Base-by-base conservation (phyloP, 2,797 vertebrate species). In the Acanthurus tractus region DNA sequence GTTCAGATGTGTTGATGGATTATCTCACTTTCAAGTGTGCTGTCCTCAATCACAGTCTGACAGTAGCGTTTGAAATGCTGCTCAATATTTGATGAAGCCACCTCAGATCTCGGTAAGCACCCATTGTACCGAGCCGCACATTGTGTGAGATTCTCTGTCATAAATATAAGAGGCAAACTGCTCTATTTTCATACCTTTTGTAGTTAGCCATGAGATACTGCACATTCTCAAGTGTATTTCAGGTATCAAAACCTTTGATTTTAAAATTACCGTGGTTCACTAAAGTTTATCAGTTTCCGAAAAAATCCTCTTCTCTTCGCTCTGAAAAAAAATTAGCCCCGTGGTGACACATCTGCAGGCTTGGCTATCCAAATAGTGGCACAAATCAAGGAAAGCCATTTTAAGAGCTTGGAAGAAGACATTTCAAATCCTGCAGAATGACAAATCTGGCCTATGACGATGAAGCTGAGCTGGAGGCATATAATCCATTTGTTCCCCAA, bases 81-180 rank as follows among this genome's bases (percentile, higher is more conserved):
- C 63, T 89, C 67, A 89, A 90, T 93, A 85, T 89, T 91, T 91
- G 50, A 93, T 87, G 76, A 70, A 57, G 80, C 70, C 76, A 84
- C 74, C 76, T 85, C 42, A 88, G 78, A 89, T 90, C 78, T 84
- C 29, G 4, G 65, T 70, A 49, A 85, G 67, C 75, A 74, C 49
- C 61, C 77, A 62, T 70, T 87, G 83, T 76, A 79, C 57, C 50
- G 56, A 82, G 65, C 81, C 40, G 52, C 61, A 52, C 67, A 74
- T 62, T 80, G 56, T 68, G 36, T 52, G 45, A 78, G 75, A 79
- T 70, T 61, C 53, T 66, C 42, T 29, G 34, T 46, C 52, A 52
- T 40, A 77, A 74, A 76, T 58, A 64, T 15, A 63, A 76, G 12
- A 62, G 52, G 67, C 18, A 5, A 59, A 36, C 50, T 38, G 38